Conservation (phyloP, 2,113 vertebrate species). For the Lates calcarifer region DNA sequence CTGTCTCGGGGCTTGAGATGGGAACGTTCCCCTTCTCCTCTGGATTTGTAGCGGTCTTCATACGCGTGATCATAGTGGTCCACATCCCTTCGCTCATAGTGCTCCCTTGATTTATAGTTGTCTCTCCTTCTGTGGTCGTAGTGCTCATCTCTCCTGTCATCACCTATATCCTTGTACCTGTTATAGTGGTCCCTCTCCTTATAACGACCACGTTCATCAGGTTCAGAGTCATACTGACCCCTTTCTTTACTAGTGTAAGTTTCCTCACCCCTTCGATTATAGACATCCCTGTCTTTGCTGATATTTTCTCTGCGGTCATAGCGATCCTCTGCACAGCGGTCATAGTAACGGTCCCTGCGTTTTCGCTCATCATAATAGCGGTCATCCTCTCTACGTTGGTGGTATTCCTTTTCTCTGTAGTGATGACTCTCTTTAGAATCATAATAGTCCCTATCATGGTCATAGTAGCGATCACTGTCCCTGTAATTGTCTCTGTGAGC, state of each 20-base stretch:
- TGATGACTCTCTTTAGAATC: constrained; percentile 59
- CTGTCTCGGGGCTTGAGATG: constrained; percentile 24
- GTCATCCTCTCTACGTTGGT: constrained; percentile 60
- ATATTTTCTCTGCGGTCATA: constrained; percentile 56
- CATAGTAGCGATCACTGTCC: constrained; percentile 50
- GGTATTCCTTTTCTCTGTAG: constrained; percentile 60
- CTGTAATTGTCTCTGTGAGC: constrained; percentile 56
- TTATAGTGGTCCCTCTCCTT: constrained; percentile 56
- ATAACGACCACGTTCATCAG: constrained; percentile 48
- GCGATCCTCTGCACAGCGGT: constrained; percentile 49
- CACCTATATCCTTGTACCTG: constrained; percentile 66
- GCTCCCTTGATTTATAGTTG: constrained; percentile 48
- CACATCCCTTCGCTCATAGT: constrained; percentile 45
- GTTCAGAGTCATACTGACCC: constrained; percentile 65
- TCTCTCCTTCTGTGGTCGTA: constrained; percentile 61
- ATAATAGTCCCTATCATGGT: constrained; percentile 61
- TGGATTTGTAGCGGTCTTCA: constrained; percentile 42
- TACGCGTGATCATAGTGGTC: constrained; percentile 54
- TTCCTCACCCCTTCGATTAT: constrained; percentile 45
- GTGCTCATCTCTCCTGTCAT: constrained; percentile 62
- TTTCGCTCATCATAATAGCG: constrained; percentile 54
- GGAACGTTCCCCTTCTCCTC: constrained; percentile 42
- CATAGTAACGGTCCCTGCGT: constrained; percentile 35
- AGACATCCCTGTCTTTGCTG: constrained; percentile 50
- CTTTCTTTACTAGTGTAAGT: constrained; percentile 38